Evolutionary conservation across 92 coral and sea anemone species (phyloP), one percentile per base, ranked within the genome.

Genomic region (Ricordea florida): DNA sequence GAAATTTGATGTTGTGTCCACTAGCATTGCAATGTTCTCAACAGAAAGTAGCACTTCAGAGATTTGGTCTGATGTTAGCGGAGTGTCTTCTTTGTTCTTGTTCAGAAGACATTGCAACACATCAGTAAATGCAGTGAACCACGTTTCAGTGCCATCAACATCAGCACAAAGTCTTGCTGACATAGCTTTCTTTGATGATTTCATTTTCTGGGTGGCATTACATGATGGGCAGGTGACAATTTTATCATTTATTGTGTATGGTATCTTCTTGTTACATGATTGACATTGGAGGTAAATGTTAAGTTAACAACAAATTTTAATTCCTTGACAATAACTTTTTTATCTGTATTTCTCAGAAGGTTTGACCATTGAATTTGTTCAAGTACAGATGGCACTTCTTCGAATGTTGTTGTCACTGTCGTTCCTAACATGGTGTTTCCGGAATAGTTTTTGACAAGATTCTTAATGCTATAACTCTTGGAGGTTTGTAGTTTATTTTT

Each of bases 211-310:
- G 2, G 85, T 38, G 2, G 85, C 68, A 36, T 65, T 65, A 77
- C 89, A 85, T 50, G 81, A 60, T 48, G 79, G 75, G 44, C 90
- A 85, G 10, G 37, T 78, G 23, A 69, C 6, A n/a, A 62, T n/a
- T 0, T 42, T 41, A 1, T 11, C 53, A 62, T 4, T 42, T 11
- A 62, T 62, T 50, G 34, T 26, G 82, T 62, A 62, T 35, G 74
- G 66, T 14, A 50, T 76, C 16, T 62, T 76, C 45, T 26, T 76
- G 58, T 63, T 76, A 26, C 82, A 50, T 13, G 74, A 14, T 76
- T 63, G 82, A 23, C 69, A 62, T 62, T 62, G 69, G 35, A 62
- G 10, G 29, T 56, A 43, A 41, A 58, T 30, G 62, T 56, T 58
- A 25, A 31, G 73, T 59, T 41, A 36, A 48, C 74, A 10, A 42